These are phyloP conservation scores for Echinarachnius parma DNA, from an alignment of 53 echinoderm and acorn worm genomes.

Conservation along the genomic window DNA sequence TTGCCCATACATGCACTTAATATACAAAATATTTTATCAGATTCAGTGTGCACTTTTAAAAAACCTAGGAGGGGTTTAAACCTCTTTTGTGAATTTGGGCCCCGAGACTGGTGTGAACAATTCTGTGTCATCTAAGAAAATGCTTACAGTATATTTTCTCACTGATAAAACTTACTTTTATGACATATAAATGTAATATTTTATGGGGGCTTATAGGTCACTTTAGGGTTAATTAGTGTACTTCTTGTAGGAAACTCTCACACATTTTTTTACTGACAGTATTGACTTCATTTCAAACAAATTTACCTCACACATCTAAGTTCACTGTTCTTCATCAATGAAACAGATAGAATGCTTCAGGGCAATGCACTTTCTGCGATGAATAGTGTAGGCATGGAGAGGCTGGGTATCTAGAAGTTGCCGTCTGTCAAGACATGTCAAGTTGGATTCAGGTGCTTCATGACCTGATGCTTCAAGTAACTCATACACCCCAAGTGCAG, in stretches of 20 bases:
- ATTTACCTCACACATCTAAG: constrained; percentile 31
- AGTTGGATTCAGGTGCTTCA: constrained; percentile 38
- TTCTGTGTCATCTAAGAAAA: constrained; percentile 17
- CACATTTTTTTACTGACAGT: constrained; percentile 20
- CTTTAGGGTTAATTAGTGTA: constrained; percentile 8
- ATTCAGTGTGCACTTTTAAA: neutral
- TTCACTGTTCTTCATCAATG: constrained; percentile 30
- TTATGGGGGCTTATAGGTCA: constrained; percentile 27
- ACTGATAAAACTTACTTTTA: constrained; percentile 10
- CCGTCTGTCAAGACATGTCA: constrained; percentile 39
- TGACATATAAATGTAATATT: constrained; percentile 17
- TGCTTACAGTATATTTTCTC: constrained; percentile 26
- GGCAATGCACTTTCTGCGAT: constrained; percentile 37
- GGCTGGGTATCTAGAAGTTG: constrained; percentile 40
- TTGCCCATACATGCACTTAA: neutral
- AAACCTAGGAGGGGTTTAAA: constrained; percentile 2
- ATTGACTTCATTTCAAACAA: constrained; percentile 41
- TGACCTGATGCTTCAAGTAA: constrained; percentile 43
- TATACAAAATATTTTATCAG: neutral
- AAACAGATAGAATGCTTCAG: constrained; percentile 36
- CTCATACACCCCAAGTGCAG: constrained; percentile 42
- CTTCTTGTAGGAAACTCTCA: constrained; percentile 10
- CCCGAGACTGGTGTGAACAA: neutral
- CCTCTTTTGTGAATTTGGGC: no score
- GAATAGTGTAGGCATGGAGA: constrained; percentile 43